phyloP scores from a whole-genome alignment of 2,888 invertebrate species.

The Ornithoptera priamus region DNA sequence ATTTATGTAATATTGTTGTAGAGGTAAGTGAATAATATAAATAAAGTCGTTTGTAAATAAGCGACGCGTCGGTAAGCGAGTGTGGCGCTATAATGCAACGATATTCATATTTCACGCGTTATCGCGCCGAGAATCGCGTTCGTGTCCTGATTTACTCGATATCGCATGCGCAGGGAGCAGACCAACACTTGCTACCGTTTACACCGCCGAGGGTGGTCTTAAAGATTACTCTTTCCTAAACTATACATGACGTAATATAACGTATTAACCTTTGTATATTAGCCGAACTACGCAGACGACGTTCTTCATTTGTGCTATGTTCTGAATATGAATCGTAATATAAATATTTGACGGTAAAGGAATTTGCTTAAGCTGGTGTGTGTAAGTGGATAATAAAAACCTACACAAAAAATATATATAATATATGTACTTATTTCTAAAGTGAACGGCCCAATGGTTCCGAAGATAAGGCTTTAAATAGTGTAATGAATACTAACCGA shows the following conservation, averaged over 20 bases:
- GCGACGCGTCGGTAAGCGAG: slow-evolving; percentile 36
- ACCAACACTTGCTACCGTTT: slow-evolving; percentile 59
- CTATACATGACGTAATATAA: background rate
- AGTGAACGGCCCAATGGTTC: no score
- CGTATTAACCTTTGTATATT: background rate
- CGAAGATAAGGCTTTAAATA: no score
- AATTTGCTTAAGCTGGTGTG: no score
- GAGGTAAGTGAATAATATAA: slow-evolving; percentile 8
- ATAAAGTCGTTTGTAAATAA: slow-evolving; percentile 34
- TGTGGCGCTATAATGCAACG: slow-evolving; percentile 55
- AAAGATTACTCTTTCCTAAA: slow-evolving; percentile 10
- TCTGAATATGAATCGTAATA: no score
- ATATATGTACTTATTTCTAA: no score
- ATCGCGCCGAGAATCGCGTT: slow-evolving; percentile 62
- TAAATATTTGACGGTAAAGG: no score
- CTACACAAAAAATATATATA: no score
- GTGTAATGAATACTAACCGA: background rate
- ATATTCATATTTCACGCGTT: slow-evolving; percentile 69
- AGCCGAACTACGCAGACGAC: background rate
- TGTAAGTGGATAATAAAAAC: no score
- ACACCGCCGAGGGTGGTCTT: slow-evolving; percentile 45
- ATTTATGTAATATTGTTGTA: background rate
- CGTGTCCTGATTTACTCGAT: slow-evolving; percentile 70
- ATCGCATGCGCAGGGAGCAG: slow-evolving; percentile 52
- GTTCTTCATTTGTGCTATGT: no score